Evolutionary conservation across 2,888 invertebrate species (phyloP), one percentile per base, ranked within the genome.

Genomic region (Halictus quadricinctus): DNA sequence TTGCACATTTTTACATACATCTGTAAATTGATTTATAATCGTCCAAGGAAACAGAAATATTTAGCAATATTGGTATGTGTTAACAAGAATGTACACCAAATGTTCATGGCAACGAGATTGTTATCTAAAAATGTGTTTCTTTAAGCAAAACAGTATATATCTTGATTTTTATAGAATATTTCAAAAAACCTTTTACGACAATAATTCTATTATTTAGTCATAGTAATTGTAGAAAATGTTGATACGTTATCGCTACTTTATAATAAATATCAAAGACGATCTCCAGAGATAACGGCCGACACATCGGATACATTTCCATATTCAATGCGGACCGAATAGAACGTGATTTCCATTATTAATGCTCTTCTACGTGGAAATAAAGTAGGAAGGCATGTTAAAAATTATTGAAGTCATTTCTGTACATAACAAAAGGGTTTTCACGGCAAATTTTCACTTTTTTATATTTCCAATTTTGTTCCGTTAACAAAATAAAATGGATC

Each of bases 271-370:
- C 15, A 6, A 64, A 64, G 15, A 41, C 21, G 69, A 41, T 21
- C 36, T 41, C 8, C 18, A 69, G 21, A 36, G 21, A 41, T 21
- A 41, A 41, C 18, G 21, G 10, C 69, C 3, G 36, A 69, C 36
- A 36, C 18, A 41, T 69, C 18, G 36, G 10, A 41, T 36, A 66
- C 21, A 41, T 69, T 69, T 69, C 41, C 41, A 69, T 69, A 36
- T 69, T 69, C 21, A 69, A 69, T n/a, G 41, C 41, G 69, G 21
- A 41, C 21, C 41, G 69, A 21, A 69, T 41, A 69, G 41, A 41
- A 69, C 69, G 15, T 36, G 21, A 41, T 69, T 69, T 41, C 41
- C 69, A 69, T 69, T 41, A 69, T 41, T 36, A 69, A 69, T 41
- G 36, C n/a, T 29, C 64, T 64, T 2, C 15, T 18, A 64, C 29